Conservation (phyloP, 2,888 invertebrate species). For the Vannuccia rotundouncinata region DNA sequence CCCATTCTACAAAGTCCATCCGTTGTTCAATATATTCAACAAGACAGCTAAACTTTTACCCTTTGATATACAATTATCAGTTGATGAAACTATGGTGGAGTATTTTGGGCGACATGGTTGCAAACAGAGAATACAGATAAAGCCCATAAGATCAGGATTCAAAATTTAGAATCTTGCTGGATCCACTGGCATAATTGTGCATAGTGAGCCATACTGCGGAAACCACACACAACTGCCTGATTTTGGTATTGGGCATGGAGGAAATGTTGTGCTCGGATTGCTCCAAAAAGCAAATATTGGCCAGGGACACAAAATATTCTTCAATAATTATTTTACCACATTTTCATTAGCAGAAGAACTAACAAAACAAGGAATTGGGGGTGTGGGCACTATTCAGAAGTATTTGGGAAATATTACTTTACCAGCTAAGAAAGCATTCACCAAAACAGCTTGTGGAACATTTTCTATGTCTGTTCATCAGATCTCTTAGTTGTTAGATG, state of each 20-base stretch:
- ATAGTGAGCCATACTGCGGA: neutral
- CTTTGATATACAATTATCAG: neutral
- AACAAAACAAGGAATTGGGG: neutral
- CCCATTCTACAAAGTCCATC: neutral
- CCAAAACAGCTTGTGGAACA: neutral
- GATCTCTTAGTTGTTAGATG: neutral
- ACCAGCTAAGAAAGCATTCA: neutral
- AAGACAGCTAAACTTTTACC: neutral
- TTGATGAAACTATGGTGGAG: neutral
- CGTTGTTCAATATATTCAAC: neutral
- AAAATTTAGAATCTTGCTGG: neutral
- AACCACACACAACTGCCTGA: neutral
- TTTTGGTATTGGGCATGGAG: neutral
- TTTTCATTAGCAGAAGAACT: neutral
- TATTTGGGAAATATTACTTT: neutral
- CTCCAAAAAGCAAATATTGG: neutral
- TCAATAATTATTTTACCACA: neutral
- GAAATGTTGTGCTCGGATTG: neutral
- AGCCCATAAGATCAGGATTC: neutral
- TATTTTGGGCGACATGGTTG: neutral
- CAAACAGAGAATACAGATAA: neutral
- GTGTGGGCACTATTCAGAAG: neutral
- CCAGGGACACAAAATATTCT: neutral
- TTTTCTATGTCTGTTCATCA: neutral
- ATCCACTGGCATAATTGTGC: neutral